Evolutionary conservation across 1,140 invertebrate species (phyloP), one percentile per base, ranked within the genome.

Genomic region (Tribolium madens): DNA sequence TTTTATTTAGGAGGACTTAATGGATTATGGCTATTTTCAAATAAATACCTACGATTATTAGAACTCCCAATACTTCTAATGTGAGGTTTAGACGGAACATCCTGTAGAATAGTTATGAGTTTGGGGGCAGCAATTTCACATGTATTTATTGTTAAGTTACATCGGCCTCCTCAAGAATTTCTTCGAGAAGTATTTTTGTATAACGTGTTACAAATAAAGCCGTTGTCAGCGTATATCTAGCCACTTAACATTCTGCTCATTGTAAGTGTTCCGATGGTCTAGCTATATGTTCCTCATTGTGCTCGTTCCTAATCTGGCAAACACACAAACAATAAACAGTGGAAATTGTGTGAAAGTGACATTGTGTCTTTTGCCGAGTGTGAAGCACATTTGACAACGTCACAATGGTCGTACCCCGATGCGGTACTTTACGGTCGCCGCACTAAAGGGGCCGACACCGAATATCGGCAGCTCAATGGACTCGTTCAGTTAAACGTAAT

Each of bases 261-360:
- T 71, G 68, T 71, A 47, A 47, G n/a, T 71, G 18, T 10, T 31
- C 52, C 52, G 15, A 36, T 42, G 64, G 68, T 69, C 6, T 48
- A 33, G 42, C 14, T 26, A 47, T 71, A 71, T 71, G 47, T 47
- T 48, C 36, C 6, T 71, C 36, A 48, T 48, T 71, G 47, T 71
- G 42, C 42, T 46, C 42, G 47, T 36, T 48, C 47, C 68, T 82
- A 82, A 82, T 82, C 79, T 79, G 57, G 75, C 79, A 81, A 82
- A 83, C 76, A 82, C 72, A 83, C 82, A 83, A 83, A 83, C 82
- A 83, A 83, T 82, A 76, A 76, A 78, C 78, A 82, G 53, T 78
- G 72, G 79, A 82, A 80, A 75, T 69, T 75, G 82, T 83, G 82
- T 82, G 81, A 83, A 83, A 83, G 81, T 83, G 82, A 82, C 76